Evolutionary conservation across 2,113 vertebrate species (phyloP), one percentile per base, ranked within the genome.

Genomic region (Ammodytes dubius): DNA sequence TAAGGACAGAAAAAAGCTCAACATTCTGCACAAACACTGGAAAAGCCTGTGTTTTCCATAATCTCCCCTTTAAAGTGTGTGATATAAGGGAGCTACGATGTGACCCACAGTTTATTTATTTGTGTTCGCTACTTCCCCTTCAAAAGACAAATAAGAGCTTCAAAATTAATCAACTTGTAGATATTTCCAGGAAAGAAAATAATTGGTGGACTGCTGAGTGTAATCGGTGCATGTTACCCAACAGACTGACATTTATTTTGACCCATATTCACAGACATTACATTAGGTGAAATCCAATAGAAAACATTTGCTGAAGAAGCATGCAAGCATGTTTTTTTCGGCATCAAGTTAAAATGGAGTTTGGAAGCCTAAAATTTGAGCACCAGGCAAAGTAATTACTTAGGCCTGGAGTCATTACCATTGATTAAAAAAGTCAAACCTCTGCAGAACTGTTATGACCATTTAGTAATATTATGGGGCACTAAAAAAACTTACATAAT

Each of bases 401-500:
- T 27, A 27, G 27, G 27, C 27, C 27, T 27, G 27, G 1, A 53
- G 40, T 42, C 8, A 53, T 70, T 58, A 58, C 4, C 43, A 71
- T 50, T 15, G 72, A 76, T 70, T 49, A 56, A 67, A 70, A 49
- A 42, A 14, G 46, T 46, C 46, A 39, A 49, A n/a, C 46, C 52
- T 42, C 52, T 49, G n/a, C 17, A 58, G 43, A 64, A 46, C 10
- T 49, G 37, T 64, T 12, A 42, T 49, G 57, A 27, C 7, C 37
- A 79, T 45, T 40, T 12, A 53, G 46, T 42, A 7, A 58, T 43
- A 27, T 27, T 27, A 74, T 43, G 7, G 45, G 27, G 7, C 59
- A 73, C 40, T 50, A 54, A 14, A 68, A 53, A 61, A 57, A 3
- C 46, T 69, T 15, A 76, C 53, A 65, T 50, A 76, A 71, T 47